These are phyloP conservation scores for Rafetus swinhoei DNA, from an alignment of 2,113 vertebrate species.

Conservation along the genomic window DNA sequence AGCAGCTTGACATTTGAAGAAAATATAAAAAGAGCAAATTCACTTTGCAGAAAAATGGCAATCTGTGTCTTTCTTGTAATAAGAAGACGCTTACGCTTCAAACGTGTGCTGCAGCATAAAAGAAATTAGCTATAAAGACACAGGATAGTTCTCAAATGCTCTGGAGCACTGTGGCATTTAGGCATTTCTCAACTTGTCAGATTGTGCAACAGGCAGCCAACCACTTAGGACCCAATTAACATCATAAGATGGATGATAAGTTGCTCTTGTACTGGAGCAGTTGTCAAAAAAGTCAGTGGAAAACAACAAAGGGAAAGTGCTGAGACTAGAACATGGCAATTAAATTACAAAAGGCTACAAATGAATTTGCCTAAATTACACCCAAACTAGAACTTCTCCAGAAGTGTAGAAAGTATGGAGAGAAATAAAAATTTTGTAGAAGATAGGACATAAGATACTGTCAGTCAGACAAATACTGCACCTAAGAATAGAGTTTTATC, in stretches of 20 bases:
- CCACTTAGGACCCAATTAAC: background rate
- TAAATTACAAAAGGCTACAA: background rate
- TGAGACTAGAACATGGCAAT: background rate
- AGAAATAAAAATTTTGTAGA: background rate
- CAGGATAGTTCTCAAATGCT: background rate
- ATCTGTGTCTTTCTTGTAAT: background rate
- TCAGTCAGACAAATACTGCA: background rate
- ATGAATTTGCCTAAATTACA: background rate
- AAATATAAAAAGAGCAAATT: background rate
- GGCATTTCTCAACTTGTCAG: background rate
- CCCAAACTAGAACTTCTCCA: background rate
- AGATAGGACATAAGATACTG: rapidly evolving
- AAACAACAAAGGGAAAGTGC: background rate
- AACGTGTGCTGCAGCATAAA: conserved; percentile 6
- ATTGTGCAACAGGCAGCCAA: conserved; percentile 3
- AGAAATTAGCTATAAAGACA: background rate
- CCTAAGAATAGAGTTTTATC: background rate
- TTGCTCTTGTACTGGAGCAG: background rate
- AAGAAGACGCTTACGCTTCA: background rate
- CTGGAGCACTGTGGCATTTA: background rate
- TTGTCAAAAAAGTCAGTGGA: background rate
- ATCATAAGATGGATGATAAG: background rate
- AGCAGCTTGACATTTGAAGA: background rate
- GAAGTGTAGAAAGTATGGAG: background rate
- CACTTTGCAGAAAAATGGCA: background rate